Evolutionary conservation across 2,888 invertebrate species (phyloP).

Genomic region (Agrypnus murinus): DNA sequence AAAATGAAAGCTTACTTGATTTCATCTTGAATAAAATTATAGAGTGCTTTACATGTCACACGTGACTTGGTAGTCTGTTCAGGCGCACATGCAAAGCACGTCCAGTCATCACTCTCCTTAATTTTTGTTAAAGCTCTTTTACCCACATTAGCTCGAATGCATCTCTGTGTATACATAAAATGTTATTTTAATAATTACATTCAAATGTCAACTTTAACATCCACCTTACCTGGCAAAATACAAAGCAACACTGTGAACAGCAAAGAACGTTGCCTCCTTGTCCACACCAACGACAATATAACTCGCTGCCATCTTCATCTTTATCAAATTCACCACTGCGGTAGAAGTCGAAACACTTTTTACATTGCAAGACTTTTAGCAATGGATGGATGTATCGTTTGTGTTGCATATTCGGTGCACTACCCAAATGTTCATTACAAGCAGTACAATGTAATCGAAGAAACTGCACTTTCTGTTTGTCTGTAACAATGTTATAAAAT

Average conservation of each 20-base stretch:
- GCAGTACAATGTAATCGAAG: constrained; percentile 82
- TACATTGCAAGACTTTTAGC: constrained; percentile 82
- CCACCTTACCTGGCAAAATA: constrained; percentile 81
- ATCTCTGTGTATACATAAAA: constrained; percentile 73
- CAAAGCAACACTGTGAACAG: constrained; percentile 83
- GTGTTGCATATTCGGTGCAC: constrained; percentile 77
- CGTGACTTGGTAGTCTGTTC: constrained; percentile 79
- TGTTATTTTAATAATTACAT: no score
- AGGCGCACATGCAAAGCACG: constrained; percentile 84
- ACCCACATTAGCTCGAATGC: constrained; percentile 83
- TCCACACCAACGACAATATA: constrained; percentile 90
- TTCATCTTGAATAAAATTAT: constrained; percentile 79
- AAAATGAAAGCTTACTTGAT: constrained; percentile 71
- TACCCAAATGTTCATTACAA: constrained; percentile 84
- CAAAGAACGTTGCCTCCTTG: constrained; percentile 83
- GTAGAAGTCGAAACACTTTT: constrained; percentile 84
- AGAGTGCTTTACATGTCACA: constrained; percentile 82
- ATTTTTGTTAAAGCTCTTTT: constrained; percentile 79
- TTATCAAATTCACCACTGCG: constrained; percentile 88
- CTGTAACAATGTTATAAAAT: constrained; percentile 69
- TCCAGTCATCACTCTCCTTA: constrained; percentile 86
- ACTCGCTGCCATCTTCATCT: constrained; percentile 88
- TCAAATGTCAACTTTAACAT: no score
- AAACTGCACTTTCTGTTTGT: constrained; percentile 76
- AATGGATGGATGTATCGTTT: constrained; percentile 84